Evolutionary conservation across 2,113 vertebrate genomes (phyloP), one percentile per base, ranked within the genome.

Genomic region (Lanius ludovicianus): DNA sequence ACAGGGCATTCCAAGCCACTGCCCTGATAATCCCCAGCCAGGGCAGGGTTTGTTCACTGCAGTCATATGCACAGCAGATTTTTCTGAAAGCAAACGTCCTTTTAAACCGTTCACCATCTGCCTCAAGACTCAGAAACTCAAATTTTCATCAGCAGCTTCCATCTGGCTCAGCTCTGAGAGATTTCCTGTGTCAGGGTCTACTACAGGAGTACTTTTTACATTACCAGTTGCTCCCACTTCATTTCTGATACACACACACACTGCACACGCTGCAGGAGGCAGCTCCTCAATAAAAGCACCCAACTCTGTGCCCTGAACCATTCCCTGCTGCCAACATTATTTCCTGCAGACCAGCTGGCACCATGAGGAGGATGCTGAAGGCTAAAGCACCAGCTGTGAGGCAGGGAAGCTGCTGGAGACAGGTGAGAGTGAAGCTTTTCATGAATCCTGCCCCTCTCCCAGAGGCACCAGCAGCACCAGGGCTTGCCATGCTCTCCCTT

Each of bases 131-230:
- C 71, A 41, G 13, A 70, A 83, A 55, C 63, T 64, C 94, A 12
- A 87, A 46, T 35, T 53, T 42, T 91, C 93, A 92, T 49, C 93
- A 89, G 11, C 79, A 3, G 42, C 90, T 84, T 86, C 93, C 95
- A 96, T 94, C 86, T 93, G 95, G 92, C 76, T 55, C 73, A 24
- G 64, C 20, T 4, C 14, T 1, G 75, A 82, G 82, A 90, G n/a
- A 87, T 71, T 96, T 94, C 92, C 86, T 87, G 69, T 35, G 41
- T 3, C 59, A 44, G 85, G 70, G 24, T 50, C 63, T 56, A 3
- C 44, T 47, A 21, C 59, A 46, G 80, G 35, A 91, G 77, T 21
- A 64, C 20, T 88, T 85, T 56, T 60, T 15, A 23, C 12, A 9
- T 56, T 10, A n/a, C 52, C 53, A 37, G 27, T 41, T 9, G 53